Base-by-base conservation (phyloP, 1,140 invertebrate genomes). In the Goniozus legneri region DNA sequence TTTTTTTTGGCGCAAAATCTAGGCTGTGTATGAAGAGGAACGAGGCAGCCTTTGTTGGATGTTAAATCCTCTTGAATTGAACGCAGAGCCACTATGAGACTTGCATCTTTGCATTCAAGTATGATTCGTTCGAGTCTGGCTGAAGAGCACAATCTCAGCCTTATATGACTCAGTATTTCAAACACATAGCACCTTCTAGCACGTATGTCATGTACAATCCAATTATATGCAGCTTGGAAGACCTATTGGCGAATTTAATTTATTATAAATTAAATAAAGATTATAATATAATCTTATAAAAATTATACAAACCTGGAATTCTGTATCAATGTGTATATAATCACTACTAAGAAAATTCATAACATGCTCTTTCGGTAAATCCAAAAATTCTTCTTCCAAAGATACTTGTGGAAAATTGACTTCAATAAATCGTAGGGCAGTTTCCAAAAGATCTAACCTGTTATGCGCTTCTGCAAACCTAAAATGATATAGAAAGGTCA, bases 401-500 rank as follows among this genome's bases (percentile, higher is more conserved):
- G 77, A 79, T 44, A 85, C 79, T 76, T 88, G 81, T 62, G 89
- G 85, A 80, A 97, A 97, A 79, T 96, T 85, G 58, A 86, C 81
- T 76, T 91, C 82, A 60, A 96, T 90, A 76, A 87, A 96, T 57
- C 84, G 83, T 72, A 90, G 77, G 55, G 92, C 86, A 72, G 86
- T 84, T 53, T 86, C 83, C 59, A 86, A 82, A 56, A 97, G 78
- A 58, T 89, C 84, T 60, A 79, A 79, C 69, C 90, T 92, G 69
- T 92, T 91, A 75, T 96, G 92, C 50, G 87, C 87, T 77, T 95
- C 90, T 48, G 93, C 91, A 83, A 97, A 96, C 73, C 90, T 90
- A 64, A 61, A 45, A 51, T 49, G 44, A 31, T 19, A 36, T 19
- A 19, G 6, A 36, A 8, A 13, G 14, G 13, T 33, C 4, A 33